These are phyloP conservation scores for Gila orcuttii DNA, from an alignment of 2,113 vertebrate genomes.

Conservation along the genomic window DNA sequence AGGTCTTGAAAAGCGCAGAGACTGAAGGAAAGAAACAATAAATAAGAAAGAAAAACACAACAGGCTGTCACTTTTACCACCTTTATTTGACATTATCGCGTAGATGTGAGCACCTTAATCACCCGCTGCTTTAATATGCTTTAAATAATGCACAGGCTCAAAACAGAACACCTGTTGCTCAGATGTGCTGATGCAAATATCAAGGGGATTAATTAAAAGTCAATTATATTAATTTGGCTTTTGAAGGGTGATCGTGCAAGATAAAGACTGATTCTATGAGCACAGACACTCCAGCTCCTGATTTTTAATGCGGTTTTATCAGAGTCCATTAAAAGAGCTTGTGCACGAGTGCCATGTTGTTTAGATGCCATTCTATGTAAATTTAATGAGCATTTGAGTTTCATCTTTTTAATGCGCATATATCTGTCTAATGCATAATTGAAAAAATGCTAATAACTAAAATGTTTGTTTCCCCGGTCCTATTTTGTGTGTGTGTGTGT, in stretches of 20 bases:
- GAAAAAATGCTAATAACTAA: constrained; percentile 73
- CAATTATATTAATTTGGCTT: constrained; percentile 88
- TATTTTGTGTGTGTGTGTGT: constrained; percentile 21
- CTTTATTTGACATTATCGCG: constrained; percentile 63
- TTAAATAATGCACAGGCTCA: constrained; percentile 85
- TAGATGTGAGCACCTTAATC: constrained; percentile 72
- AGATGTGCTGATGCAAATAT: constrained; percentile 87
- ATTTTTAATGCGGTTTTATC: constrained; percentile 70
- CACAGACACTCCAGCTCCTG: constrained; percentile 56
- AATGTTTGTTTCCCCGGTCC: constrained; percentile 62
- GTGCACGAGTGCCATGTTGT: constrained; percentile 53
- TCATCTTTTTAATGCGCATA: constrained; percentile 72
- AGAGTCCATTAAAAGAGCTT: constrained; percentile 68
- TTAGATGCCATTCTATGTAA: constrained; percentile 76
- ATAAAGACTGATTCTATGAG: constrained; percentile 68
- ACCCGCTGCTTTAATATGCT: constrained; percentile 70
- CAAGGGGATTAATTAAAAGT: constrained; percentile 95
- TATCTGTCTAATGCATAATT: constrained; percentile 78
- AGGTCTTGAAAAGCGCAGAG: not conserved
- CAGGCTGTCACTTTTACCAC: constrained; percentile 64
- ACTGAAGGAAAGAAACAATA: constrained; percentile 40
- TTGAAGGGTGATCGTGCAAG: constrained; percentile 83
- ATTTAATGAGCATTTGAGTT: constrained; percentile 71
- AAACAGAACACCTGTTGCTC: constrained; percentile 82
- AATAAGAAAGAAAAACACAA: constrained; percentile 13